Evolutionary conservation across 2,113 vertebrate genomes (phyloP).

Genomic region (Pelvicachromis taeniatus): DNA sequence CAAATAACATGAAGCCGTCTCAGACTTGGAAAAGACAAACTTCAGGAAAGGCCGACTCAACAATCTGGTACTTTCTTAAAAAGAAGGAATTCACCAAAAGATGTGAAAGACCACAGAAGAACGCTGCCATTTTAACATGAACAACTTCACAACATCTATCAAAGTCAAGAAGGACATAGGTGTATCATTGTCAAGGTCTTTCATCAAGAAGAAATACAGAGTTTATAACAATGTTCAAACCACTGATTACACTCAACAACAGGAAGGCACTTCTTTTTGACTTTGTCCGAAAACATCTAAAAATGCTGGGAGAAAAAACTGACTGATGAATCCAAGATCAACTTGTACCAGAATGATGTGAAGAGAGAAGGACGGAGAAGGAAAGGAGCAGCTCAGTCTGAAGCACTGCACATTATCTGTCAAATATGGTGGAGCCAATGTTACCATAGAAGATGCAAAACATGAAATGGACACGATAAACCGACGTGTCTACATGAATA

Average conservation of each 20-base stretch:
- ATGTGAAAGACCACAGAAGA: not conserved
- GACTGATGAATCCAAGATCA: not conserved
- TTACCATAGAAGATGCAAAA: not conserved
- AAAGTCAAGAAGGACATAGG: not conserved
- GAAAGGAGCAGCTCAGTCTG: not conserved
- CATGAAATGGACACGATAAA: not conserved
- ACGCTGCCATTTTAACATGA: not conserved
- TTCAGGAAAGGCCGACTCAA: not conserved
- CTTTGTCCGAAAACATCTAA: not conserved
- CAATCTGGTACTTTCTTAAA: not conserved
- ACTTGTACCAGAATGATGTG: no score
- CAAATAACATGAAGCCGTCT: not conserved
- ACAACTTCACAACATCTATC: no score
- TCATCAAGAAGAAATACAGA: not conserved
- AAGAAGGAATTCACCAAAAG: not conserved
- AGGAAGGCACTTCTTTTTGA: not conserved
- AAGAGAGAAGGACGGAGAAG: not conserved
- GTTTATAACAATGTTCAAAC: not conserved
- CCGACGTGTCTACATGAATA: not conserved
- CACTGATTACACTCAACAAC: not conserved
- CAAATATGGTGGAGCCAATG: not conserved
- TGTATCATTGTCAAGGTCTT: not conserved
- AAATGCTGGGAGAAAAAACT: not conserved
- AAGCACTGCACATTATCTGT: not conserved
- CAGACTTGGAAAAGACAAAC: not conserved